Conservation (phyloP, 2,797 vertebrate genomes). For the Danio choprae region DNA sequence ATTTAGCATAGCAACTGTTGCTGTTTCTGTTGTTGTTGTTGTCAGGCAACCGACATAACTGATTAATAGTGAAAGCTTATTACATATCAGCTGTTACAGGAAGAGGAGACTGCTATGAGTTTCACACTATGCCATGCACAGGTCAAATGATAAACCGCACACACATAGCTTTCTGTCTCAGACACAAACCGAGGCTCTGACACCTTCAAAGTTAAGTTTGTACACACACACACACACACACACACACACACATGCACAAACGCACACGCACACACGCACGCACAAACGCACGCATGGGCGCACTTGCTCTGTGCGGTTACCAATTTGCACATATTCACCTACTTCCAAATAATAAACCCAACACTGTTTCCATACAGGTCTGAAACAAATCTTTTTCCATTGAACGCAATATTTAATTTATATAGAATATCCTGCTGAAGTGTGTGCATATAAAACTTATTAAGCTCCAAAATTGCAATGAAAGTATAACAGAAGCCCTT, state of each 20-base stretch:
- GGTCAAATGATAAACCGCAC: constrained; percentile 22
- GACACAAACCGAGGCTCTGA: neutral
- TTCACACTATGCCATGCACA: constrained; percentile 5
- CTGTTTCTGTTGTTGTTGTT: neutral
- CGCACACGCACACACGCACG: neutral
- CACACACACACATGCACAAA: too few species aligned
- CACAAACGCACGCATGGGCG: neutral
- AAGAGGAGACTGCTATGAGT: neutral
- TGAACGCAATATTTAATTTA: neutral
- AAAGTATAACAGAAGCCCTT: neutral
- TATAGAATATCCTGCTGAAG: neutral
- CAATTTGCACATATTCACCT: neutral
- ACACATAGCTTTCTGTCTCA: neutral
- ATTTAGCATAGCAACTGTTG: neutral
- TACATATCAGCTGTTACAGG: constrained; percentile 35
- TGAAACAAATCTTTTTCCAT: neutral
- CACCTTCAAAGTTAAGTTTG: neutral
- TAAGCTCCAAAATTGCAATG: neutral
- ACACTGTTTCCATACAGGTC: neutral
- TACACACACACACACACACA: neutral
- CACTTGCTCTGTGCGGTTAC: neutral
- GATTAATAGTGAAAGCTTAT: constrained; percentile 28
- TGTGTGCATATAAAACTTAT: neutral
- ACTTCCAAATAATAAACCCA: neutral
- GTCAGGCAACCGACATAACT: constrained; percentile 18